These are phyloP conservation scores for Cynoglossus semilaevis DNA, from an alignment of 2,113 vertebrate species.

Conservation along the genomic window DNA sequence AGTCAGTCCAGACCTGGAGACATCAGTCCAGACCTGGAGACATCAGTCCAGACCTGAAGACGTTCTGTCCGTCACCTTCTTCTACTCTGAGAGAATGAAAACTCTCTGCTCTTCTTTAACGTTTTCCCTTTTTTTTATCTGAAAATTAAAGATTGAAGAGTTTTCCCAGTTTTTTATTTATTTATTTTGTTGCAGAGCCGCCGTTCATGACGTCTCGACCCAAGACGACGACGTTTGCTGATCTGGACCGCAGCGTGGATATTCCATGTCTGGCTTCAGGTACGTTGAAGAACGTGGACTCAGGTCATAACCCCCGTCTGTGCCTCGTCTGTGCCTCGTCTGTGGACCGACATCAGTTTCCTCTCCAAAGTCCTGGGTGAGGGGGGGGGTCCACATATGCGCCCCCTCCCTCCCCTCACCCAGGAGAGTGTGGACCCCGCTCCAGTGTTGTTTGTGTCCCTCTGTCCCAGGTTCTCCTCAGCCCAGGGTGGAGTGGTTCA, in stretches of 20 bases:
- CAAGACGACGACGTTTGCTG: constrained; percentile 74
- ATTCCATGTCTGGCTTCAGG: constrained; percentile 86
- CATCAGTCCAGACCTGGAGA: too few relatives aligned
- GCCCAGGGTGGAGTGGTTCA: constrained; percentile 88
- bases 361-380: too few relatives aligned
- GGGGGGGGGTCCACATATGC: too few relatives aligned
- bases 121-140: constrained; percentile 1
- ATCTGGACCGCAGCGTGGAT: constrained; percentile 84
- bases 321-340: too few relatives aligned
- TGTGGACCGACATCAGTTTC: too few relatives aligned
- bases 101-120: background rate
- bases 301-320: too few relatives aligned
- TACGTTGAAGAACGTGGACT: constrained; percentile 68
- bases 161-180: background rate
- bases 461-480: constrained; percentile 80
- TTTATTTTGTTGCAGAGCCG: constrained; percentile 73
- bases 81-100: too few relatives aligned
- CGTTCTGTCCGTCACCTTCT: too few relatives aligned
- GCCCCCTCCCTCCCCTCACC: too few relatives aligned
- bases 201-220: constrained; percentile 85
- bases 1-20: too few relatives aligned
- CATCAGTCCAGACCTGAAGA: too few relatives aligned
- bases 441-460: constrained; percentile 2
- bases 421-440: too few relatives aligned
- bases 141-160: constrained; percentile 1